Evolutionary conservation across 2,888 invertebrate species (phyloP).

Genomic region (Cerastis rubricosa): DNA sequence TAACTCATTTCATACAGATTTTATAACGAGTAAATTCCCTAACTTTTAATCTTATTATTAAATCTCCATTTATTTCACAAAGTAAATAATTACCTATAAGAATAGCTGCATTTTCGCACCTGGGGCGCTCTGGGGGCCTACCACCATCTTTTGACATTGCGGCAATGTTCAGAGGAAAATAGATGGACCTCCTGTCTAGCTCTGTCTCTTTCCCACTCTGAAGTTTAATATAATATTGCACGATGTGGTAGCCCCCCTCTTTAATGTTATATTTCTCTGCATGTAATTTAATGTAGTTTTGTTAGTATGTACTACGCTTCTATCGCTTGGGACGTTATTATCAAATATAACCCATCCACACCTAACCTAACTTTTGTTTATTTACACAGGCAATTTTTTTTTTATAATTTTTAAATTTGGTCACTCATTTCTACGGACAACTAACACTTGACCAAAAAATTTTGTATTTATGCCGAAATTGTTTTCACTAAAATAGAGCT

Average conservation of each 20-base stretch:
- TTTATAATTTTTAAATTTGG: not conserved
- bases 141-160: not conserved
- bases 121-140: not conserved
- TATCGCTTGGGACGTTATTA: slow-evolving; percentile 50
- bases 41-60: not conserved
- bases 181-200: not conserved
- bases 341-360: too few relatives aligned
- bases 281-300: slow-evolving; percentile 32
- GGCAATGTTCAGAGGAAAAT: not conserved
- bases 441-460: not conserved
- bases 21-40: not conserved
- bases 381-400: not conserved
- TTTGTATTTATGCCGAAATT: too few relatives aligned
- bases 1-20: too few relatives aligned
- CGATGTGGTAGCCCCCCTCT: not conserved
- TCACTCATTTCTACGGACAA: not conserved
- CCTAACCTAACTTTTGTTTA: not conserved
- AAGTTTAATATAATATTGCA: not conserved
- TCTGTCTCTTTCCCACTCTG: not conserved
- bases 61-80: not conserved
- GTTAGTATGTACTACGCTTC: slow-evolving; percentile 30
- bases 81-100: not conserved
- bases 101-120: slow-evolving; percentile 23
- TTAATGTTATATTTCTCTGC: slow-evolving; percentile 30
- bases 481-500: not conserved